Conservation (phyloP, 2,797 vertebrate genomes). For the Falco novaeseelandiae region DNA sequence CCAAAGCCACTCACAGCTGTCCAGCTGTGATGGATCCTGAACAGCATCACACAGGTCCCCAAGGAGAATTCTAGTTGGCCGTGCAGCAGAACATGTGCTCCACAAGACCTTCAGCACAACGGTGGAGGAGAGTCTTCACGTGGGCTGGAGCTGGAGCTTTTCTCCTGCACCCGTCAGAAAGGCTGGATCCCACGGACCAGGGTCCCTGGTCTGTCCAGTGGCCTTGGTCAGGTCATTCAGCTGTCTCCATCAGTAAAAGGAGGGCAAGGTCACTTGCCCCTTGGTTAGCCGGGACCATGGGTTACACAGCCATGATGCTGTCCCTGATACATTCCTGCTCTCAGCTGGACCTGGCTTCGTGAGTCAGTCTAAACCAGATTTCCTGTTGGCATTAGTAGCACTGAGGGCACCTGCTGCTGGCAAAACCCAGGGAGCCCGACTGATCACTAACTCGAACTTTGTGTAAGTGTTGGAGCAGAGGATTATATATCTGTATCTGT, state of each 20-base stretch:
- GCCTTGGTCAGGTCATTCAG: not conserved
- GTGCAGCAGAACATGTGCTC: not conserved
- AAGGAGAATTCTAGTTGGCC: not conserved
- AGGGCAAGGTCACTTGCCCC: not conserved
- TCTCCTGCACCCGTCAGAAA: not conserved
- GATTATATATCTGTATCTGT: not conserved
- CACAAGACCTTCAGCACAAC: not conserved
- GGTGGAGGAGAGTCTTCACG: not conserved
- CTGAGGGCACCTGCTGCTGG: not conserved
- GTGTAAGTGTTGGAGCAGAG: not conserved
- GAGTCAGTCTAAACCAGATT: not conserved
- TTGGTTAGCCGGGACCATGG: not conserved
- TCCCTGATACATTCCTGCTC: not conserved
- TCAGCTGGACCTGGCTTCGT: not conserved
- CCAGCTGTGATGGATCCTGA: not conserved
- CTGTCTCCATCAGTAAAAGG: not conserved
- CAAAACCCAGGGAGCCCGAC: not conserved
- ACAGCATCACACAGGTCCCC: accelerated
- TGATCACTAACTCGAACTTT: not conserved
- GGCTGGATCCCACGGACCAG: too few relatives aligned
- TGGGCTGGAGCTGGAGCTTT: not conserved
- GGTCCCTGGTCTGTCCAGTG: not conserved
- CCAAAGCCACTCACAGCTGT: not conserved
- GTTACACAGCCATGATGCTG: not conserved
- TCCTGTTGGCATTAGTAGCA: not conserved